Evolutionary conservation across 2,113 vertebrate species (phyloP).

Genomic region (Nycticebus coucang): DNA sequence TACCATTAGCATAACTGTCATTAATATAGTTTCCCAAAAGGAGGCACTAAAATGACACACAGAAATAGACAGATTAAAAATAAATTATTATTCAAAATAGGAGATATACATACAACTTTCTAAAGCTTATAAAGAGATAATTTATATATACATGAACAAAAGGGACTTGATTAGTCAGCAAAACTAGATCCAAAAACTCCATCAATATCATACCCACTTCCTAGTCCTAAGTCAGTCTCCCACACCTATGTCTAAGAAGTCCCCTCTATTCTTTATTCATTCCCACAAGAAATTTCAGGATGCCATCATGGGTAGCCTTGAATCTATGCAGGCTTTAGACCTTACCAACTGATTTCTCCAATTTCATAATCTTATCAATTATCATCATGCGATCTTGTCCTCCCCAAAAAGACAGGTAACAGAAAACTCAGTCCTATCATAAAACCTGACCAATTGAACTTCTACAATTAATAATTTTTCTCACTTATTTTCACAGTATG

Average conservation of each 20-base stretch:
- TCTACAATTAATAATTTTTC: background rate
- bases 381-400: background rate
- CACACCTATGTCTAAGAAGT: background rate
- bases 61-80: background rate
- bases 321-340: background rate
- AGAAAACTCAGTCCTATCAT: background rate
- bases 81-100: constrained; percentile 1
- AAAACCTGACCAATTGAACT: background rate
- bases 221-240: background rate
- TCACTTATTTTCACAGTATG: background rate
- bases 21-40: constrained; percentile 59
- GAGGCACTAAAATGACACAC: constrained; percentile 43
- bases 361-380: background rate
- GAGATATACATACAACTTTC: background rate
- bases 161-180: background rate
- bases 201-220: background rate
- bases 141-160: background rate
- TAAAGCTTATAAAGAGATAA: background rate
- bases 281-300: background rate
- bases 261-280: background rate
- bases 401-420: background rate
- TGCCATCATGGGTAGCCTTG: background rate
- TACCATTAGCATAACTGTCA: background rate
- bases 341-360: background rate
- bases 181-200: background rate